These are phyloP conservation scores for Eueremaeus valkanovi DNA, from an alignment of 2,888 invertebrate genomes.

Conservation along the genomic window DNA sequence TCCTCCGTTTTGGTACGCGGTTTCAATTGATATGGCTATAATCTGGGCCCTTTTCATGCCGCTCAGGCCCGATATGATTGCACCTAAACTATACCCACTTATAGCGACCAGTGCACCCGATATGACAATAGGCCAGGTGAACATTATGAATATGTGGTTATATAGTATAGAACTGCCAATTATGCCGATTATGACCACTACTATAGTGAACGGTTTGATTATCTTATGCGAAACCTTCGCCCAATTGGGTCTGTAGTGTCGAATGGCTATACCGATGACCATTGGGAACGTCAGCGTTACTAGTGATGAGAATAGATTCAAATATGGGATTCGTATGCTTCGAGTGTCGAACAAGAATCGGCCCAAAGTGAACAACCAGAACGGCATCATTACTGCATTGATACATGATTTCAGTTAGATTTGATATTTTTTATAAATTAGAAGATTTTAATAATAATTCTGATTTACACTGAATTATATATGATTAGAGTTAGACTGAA, in stretches of 20 bases:
- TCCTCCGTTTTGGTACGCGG: conserved; percentile 68
- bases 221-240: conserved; percentile 50
- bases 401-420: too few relatives aligned
- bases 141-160: conserved; percentile 70
- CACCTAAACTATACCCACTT: conserved; percentile 71
- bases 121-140: conserved; percentile 73
- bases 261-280: conserved; percentile 51
- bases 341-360: conserved; percentile 50
- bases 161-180: conserved; percentile 80
- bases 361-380: conserved; percentile 85
- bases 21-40: conserved; percentile 82
- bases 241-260: conserved; percentile 41
- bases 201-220: conserved; percentile 44
- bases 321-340: conserved; percentile 64
- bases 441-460: too few relatives aligned
- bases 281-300: conserved; percentile 72
- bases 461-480: too few relatives aligned
- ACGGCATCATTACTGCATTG: conserved; percentile 68
- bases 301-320: conserved; percentile 68
- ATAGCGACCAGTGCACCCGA: conserved; percentile 77
- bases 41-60: conserved; percentile 65
- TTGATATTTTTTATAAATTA: not conserved
- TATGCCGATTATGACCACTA: conserved; percentile 53
- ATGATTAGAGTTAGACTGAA: too few relatives aligned
- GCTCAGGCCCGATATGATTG: conserved; percentile 60